Base-by-base conservation (phyloP, 2,888 invertebrate species). In the Eudasyphora cyanicolor region DNA sequence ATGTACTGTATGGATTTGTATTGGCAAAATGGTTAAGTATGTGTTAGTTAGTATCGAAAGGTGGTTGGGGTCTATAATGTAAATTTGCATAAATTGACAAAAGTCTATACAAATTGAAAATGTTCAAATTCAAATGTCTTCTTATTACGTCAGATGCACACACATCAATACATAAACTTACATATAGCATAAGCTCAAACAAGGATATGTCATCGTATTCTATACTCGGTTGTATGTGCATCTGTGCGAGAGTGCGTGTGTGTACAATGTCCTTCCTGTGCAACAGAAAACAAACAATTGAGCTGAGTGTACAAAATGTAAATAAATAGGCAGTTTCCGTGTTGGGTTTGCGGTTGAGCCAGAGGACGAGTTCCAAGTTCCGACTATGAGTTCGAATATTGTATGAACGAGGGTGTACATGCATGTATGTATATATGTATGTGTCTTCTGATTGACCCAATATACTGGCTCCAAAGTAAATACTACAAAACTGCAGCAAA, bases 81-180 rank as follows among this genome's bases (percentile, higher is more conserved):
- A 73, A 81, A 81, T 84, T 84, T 84, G 75, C 81, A 84, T 81
- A 84, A 84, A 84, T 78, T 84, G 78, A 76, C 81, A 84, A 81
- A 73, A 78, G 75, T 81, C 84, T 84, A 84, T 81, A 84, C 84
- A 84, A 84, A 84, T 84, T 84, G 81, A 84, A 84, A 76, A 79
- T 84, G 71, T 79, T 17, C 19, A 62, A 60, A 60, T 32, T 29
- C n/a, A n/a, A n/a, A n/a, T n/a, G n/a, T n/a, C n/a, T n/a, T n/a
- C n/a, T n/a, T n/a, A 35, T 19, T 60, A 14, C 5, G 27, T n/a
- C 29, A 62, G 17, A 35, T 62, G 19, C 17, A 35, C 32, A 17
- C 17, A 3, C 17, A 54, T 32, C 27, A 10, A 38, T 27, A 32
- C 32, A 75, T 32, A 64, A 3, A 32, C 51, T 24, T 8, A 19